A percentile compares a stretch with the other conserved stretches of the same genome.
These are phyloP conservation scores for Halyomorpha halys DNA, from an alignment of 1,140 invertebrate species.

Conservation along the genomic window DNA sequence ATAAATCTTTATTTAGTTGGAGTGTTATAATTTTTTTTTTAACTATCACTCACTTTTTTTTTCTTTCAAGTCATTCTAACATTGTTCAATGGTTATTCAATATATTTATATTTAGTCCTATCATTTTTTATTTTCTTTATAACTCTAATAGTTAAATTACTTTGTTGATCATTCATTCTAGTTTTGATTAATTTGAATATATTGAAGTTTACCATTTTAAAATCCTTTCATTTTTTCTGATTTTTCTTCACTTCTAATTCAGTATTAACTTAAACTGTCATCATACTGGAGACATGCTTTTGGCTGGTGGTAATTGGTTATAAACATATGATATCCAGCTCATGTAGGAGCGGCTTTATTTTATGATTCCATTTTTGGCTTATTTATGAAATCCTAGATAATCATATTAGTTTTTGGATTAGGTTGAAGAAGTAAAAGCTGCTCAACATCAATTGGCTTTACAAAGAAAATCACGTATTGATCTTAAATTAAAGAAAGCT, in stretches of 20 bases:
- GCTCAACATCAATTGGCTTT: constrained; percentile 77
- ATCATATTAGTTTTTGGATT: neutral
- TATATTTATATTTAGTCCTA: too few relatives aligned
- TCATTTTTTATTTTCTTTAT: neutral
- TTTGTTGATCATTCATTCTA: neutral
- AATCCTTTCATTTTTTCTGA: neutral
- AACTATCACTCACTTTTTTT: too few relatives aligned
- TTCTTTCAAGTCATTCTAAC: too few relatives aligned
- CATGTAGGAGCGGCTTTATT: neutral
- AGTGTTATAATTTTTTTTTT: too few relatives aligned
- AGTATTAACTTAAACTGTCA: neutral
- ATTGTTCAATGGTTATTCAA: too few relatives aligned
- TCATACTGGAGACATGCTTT: neutral
- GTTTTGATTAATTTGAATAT: too few relatives aligned
- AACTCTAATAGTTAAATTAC: neutral
- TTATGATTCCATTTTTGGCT: neutral
- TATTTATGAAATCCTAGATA: neutral
- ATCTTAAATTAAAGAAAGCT: constrained; percentile 75
- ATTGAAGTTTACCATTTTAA: neutral
- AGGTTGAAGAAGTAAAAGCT: constrained; percentile 79
- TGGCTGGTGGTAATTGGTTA: neutral
- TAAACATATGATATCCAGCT: neutral
- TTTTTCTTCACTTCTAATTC: neutral
- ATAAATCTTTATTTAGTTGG: too few relatives aligned
- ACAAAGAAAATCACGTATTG: constrained; percentile 72